Evolutionary conservation across 1,140 invertebrate species (phyloP).

Genomic region (Drosophila equinoxialis): DNA sequence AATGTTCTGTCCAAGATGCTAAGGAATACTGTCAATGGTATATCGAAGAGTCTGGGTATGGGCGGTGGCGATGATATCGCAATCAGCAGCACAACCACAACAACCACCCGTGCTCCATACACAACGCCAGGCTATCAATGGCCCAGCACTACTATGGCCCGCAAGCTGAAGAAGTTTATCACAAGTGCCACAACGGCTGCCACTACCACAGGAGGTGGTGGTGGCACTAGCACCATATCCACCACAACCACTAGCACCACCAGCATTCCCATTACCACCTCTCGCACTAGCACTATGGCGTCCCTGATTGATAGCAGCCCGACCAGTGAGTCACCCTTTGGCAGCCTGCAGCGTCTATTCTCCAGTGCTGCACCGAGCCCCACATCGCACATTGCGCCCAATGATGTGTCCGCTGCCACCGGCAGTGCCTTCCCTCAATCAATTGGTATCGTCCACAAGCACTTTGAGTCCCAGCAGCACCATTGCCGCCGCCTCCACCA

Average conservation of each 20-base stretch:
- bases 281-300: constrained; percentile 32
- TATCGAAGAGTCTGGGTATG: constrained; percentile 78
- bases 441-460: constrained; percentile 49
- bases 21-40: constrained; percentile 75
- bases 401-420: constrained; percentile 56
- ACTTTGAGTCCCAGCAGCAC: constrained; percentile 25
- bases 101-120: constrained; percentile 83
- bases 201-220: constrained; percentile 82
- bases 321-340: constrained; percentile 61
- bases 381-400: constrained; percentile 40
- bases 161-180: constrained; percentile 83
- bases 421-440: constrained; percentile 27
- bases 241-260: constrained; percentile 33
- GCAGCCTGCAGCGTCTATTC: constrained; percentile 63
- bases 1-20: constrained; percentile 81
- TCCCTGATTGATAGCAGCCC: constrained; percentile 54
- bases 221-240: constrained; percentile 79
- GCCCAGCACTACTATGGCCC: constrained; percentile 82
- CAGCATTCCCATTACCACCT: constrained; percentile 51
- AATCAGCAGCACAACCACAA: constrained; percentile 83
- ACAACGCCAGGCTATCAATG: constrained; percentile 76
- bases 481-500: constrained; percentile 67
- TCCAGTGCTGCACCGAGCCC: constrained; percentile 63
- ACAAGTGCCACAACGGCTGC: constrained; percentile 84
- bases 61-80: constrained; percentile 50